These are phyloP conservation scores for Phainopepla nitens DNA, from an alignment of 2,113 vertebrate genomes.

Conservation along the genomic window DNA sequence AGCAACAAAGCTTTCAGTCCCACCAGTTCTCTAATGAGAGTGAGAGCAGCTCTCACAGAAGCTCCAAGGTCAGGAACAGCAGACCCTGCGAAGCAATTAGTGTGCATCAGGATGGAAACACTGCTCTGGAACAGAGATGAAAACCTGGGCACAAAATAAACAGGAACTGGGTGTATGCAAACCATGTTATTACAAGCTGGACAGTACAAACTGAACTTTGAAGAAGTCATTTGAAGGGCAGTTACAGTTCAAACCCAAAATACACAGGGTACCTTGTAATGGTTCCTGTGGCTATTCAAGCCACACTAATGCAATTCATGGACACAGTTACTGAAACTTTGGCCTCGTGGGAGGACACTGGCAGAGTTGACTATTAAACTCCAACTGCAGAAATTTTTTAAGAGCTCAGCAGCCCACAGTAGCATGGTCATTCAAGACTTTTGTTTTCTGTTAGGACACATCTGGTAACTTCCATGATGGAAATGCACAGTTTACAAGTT, in stretches of 20 bases:
- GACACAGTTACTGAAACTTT: background rate
- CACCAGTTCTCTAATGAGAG: background rate
- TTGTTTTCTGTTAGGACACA: background rate
- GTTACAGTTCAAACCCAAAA: slow-evolving; percentile 40
- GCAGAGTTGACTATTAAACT: background rate
- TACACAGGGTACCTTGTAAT: background rate
- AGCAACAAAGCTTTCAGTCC: background rate
- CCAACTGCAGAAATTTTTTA: background rate
- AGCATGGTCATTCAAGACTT: background rate
- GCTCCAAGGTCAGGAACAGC: background rate
- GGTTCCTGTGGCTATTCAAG: background rate
- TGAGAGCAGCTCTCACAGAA: background rate
- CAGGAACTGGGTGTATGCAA: background rate
- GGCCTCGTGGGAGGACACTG: background rate
- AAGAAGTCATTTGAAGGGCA: slow-evolving; percentile 40
- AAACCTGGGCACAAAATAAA: background rate
- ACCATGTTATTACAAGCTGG: background rate
- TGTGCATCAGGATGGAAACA: background rate
- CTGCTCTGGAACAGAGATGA: background rate
- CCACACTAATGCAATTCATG: background rate
- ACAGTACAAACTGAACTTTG: background rate
- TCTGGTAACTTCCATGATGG: background rate
- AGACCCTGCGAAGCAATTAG: background rate
- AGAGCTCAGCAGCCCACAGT: background rate
- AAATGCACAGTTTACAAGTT: background rate